phyloP scores from a whole-genome alignment of 1,140 invertebrate species.

The Bilobella aurantiaca region DNA sequence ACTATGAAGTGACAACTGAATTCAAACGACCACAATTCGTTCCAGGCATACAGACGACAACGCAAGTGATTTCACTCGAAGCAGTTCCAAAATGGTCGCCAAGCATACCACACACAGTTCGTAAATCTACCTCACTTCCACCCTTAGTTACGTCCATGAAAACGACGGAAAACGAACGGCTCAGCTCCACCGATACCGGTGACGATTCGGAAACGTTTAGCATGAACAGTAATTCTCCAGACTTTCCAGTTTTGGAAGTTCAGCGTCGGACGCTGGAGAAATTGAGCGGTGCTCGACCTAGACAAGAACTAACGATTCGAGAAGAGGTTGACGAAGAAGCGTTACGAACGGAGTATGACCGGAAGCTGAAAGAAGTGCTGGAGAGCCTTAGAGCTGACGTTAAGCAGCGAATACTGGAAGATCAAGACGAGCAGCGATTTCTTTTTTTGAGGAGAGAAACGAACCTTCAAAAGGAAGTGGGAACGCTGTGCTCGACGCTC shows the following conservation, averaged over 20 bases:
- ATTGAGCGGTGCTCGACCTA: background rate
- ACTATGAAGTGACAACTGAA: background rate
- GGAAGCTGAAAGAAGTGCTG: background rate
- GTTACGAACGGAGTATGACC: background rate
- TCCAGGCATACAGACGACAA: background rate
- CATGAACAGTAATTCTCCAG: background rate
- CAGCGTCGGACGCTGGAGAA: background rate
- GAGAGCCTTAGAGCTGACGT: background rate
- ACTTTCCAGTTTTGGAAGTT: background rate
- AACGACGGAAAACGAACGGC: background rate
- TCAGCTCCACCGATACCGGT: background rate
- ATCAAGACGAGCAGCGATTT: conserved; percentile 1
- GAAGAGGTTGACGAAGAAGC: background rate
- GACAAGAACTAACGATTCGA: background rate
- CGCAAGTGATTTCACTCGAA: background rate
- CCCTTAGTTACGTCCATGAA: background rate
- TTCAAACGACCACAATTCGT: background rate
- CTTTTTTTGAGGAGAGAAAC: background rate
- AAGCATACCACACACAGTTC: background rate
- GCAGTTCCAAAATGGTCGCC: background rate
- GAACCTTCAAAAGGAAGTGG: background rate
- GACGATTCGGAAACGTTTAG: background rate
- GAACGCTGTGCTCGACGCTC: background rate
- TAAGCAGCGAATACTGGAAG: background rate
- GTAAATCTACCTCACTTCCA: background rate